Base-by-base conservation (phyloP, 2,797 vertebrate species). In the Syndactyla subalaris region DNA sequence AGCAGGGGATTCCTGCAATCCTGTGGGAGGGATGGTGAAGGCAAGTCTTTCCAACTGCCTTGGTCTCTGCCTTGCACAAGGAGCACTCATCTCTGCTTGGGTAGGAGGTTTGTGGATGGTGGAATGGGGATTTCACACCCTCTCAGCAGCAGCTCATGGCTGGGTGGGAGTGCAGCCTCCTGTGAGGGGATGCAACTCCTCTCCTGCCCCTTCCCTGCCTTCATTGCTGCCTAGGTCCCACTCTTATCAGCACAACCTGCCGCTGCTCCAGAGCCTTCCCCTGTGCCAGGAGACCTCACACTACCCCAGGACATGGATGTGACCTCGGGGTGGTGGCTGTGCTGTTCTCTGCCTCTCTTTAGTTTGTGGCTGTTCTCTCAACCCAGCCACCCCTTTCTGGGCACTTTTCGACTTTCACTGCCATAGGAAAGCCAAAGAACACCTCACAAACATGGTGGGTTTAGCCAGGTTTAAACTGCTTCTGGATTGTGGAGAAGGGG, bases 1-100 rank as follows among this genome's bases (percentile, higher is more conserved):
- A 61, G 29, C 38, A 24, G 80, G 73, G 92, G 77, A 77, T 86
- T 88, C 85, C 92, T 95, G 80, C 58, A 3, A 4, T 49, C 59
- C 58, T 80, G 65, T 27, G 54, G 76, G 65, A 96, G 43, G 70
- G 52, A 30, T n/a, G 70, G 14, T 41, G 58, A 20, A 41, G 70
- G 32, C 34, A 21, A 88, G 41, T 4, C 43, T 48, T 41, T 22
- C 70, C 62, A 39, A 7, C 18, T 43, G 74, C 67, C 49, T 76
- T 12, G 39, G 48, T 41, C 72, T 61, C 67, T 54, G 58, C 27
- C 46, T 76, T 66, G 46, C 81, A 62, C 39, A 70, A 89, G 49
- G 51, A 95, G 59, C 30, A 11, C 32, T 73, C 4, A 6, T 49
- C 32, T 52, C 52, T 73, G 83, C 68, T 41, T 49, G 0, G 8